A percentile compares a stretch with the other conserved stretches of the same genome.
Evolutionary conservation across 37 sponge, comb jelly and placozoan genomes (phyloP).

Genomic region (Ianthella basta): DNA sequence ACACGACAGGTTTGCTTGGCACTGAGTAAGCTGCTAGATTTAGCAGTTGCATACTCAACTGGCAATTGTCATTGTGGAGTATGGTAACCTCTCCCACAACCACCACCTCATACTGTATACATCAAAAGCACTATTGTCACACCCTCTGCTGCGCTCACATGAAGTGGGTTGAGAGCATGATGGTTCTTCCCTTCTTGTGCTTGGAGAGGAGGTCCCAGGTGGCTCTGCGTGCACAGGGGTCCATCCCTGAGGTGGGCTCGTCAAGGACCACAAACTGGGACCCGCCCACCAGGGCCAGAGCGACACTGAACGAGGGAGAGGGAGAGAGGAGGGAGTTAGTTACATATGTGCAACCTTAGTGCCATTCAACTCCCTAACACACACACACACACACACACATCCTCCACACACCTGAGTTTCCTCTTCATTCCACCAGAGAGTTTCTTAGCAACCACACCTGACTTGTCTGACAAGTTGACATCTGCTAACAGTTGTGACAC

Average conservation of each 20-base stretch:
- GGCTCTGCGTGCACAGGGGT: slow-evolving; percentile 94
- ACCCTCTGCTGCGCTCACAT: slow-evolving; percentile 65
- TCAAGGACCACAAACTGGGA: slow-evolving; percentile 93
- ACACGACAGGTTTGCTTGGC: too few species aligned
- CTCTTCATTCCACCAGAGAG: slow-evolving; percentile 99
- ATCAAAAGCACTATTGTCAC: too few species aligned
- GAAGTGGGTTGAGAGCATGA: slow-evolving; percentile 90
- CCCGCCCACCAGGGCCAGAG: slow-evolving; percentile 77
- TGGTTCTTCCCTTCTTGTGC: slow-evolving; percentile 85
- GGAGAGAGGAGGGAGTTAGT: too few species aligned
- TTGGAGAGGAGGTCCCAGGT: slow-evolving; percentile 95
- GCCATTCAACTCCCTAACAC: too few species aligned
- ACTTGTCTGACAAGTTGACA: slow-evolving; percentile 80
- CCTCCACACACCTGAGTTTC: slow-evolving; percentile 78
- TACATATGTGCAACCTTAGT: too few species aligned
- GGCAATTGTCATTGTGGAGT: too few species aligned
- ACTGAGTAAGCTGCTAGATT: too few species aligned
- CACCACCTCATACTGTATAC: too few species aligned
- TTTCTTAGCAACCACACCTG: slow-evolving; percentile 44
- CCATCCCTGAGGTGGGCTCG: slow-evolving; percentile 98
- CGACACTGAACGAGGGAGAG: slow-evolving; percentile 49
- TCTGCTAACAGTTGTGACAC: slow-evolving; percentile 66
- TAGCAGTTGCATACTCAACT: too few species aligned
- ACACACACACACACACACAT: too few species aligned
- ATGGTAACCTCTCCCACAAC: too few species aligned